A percentile compares a stretch with the other conserved stretches of the same genome.
Evolutionary conservation across 2,888 invertebrate species (phyloP).

Genomic region (Drosophila parthenogenetica): DNA sequence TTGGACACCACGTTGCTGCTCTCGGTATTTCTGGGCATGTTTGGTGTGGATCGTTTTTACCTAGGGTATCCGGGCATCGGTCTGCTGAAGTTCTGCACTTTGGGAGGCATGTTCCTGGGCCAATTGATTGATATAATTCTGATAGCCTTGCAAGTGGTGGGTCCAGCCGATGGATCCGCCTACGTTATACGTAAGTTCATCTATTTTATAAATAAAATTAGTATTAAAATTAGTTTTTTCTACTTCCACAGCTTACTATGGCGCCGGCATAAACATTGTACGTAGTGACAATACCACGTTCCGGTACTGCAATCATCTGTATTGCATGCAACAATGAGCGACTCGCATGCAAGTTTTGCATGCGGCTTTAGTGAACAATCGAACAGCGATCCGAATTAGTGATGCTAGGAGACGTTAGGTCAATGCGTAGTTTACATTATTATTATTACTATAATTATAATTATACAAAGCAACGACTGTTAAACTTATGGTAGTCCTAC

Average conservation of each 20-base stretch:
- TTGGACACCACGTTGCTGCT: conserved; percentile 96
- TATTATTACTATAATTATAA: conserved; percentile 38
- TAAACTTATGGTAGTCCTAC: conserved; percentile 42
- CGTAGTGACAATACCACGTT: conserved; percentile 94
- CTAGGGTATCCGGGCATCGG: conserved; percentile 99
- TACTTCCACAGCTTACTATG: conserved; percentile 89
- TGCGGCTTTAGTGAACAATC: conserved; percentile 8
- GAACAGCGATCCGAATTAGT: conserved; percentile 44
- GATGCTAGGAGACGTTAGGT: conserved; percentile 61
- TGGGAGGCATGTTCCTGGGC: conserved; percentile 98
- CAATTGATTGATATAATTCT: conserved; percentile 97
- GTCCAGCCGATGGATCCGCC: conserved; percentile 97
- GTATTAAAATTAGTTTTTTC: no score
- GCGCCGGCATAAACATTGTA: conserved; percentile 93
- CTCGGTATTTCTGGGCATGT: conserved; percentile 98
- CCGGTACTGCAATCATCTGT: conserved; percentile 84
- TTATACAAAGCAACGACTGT: conserved; percentile 71
- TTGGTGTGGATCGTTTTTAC: conserved; percentile 98
- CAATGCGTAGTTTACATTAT: conserved; percentile 53
- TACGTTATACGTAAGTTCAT: conserved; percentile 90
- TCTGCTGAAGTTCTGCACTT: conserved; percentile 96
- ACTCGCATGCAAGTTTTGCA: background rate
- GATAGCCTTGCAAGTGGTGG: conserved; percentile 90
- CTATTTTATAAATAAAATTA: no score
- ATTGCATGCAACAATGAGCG: conserved; percentile 52